Evolutionary conservation across 2,888 invertebrate species (phyloP), one percentile per base, ranked within the genome.

Genomic region (Ophioninae sp.): DNA sequence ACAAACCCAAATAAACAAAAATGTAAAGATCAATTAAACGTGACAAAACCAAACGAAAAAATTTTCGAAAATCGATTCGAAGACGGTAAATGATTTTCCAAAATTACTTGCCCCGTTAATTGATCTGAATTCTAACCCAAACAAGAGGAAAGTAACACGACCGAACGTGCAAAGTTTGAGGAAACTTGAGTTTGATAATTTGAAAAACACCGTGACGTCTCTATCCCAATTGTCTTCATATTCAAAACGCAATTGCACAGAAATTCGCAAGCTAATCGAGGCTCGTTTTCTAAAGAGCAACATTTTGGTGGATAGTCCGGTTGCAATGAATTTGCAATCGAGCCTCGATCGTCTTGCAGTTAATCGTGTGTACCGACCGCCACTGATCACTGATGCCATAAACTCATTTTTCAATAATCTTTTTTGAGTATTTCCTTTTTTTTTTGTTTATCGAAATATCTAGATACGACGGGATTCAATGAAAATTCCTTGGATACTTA

Each of bases 401-500:
- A 73, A 79, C 51, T 51, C 61, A 77, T 76, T 56, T 56, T 56
- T 20, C 51, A 37, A 71, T 58, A 37, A 71, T 20, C 6, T 37
- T 6, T 20, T 9, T 56, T 13, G 44, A 10, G 41, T 39, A 63
- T 22, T 39, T 7, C 13, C 13, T 44, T 9, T 67, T 56, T 37
- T 37, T 68, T 63, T 63, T 20, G 22, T 64, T 71, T 63, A 30
- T 63, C 64, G 56, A 61, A 39, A 23, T n/a, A 37, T 64, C 64
- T 17, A n/a, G 3, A 37, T 37, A 23, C 37, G 64, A 37, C 6
- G 13, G 23, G 13, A 13, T 23, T 13, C 64, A 87, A 85, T 87
- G 56, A 77, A 59, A 58, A 51, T 81, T 69, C 69, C 69, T 61
- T 67, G 56, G 87, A 93, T 91, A 96, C 96, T 96, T 94, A 96